Base-by-base conservation (phyloP, 2,113 vertebrate species). In the Blennius ocellaris region DNA sequence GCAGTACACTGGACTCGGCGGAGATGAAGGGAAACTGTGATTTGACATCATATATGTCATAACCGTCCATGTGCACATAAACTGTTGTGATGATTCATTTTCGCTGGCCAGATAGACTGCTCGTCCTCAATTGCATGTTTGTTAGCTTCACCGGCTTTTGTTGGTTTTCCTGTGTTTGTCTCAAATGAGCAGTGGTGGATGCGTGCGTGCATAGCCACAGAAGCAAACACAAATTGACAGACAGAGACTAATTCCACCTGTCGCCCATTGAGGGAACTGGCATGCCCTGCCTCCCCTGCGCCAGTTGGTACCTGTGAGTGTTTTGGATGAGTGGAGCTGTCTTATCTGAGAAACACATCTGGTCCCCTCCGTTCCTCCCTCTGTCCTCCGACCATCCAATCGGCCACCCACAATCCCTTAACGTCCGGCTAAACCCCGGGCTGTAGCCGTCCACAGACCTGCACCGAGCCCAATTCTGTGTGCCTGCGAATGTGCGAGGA, bases 291-390 rank as follows among this genome's bases (percentile, higher is more conserved):
- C 53, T 60, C 57, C 59, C 64, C 12, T 6, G 8, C 57, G 82
- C 85, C 65, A 87, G 64, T 81, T 81, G 65, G 70, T 88, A 89
- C 86, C 83, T 81, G 69, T 70, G 80, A 68, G 61, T 78, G 78
- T 74, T 89, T 62, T 84, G 85, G 82, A 78, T 83, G 82, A 90
- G 70, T 59, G 69, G 62, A 51, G 75, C 73, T 84, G 69, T 83
- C 81, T 86, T 88, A 91, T 91, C 89, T 76, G 69, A 10, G 61
- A 73, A 84, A 76, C 87, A 84, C 84, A 89, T 91, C 89, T 87
- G 86, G 71, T 91, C 78, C 60, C 71, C 62, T 64, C 21, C 59
- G 41, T 78, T 73, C 60, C 76, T 65, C 63, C 81, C 17, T 78
- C 75, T 74, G 70, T 73, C 69, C 80, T 78, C 59, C 63, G 73